Evolutionary conservation across 1,140 invertebrate species (phyloP), one percentile per base, ranked within the genome.

Genomic region (Drosophila equinoxialis): DNA sequence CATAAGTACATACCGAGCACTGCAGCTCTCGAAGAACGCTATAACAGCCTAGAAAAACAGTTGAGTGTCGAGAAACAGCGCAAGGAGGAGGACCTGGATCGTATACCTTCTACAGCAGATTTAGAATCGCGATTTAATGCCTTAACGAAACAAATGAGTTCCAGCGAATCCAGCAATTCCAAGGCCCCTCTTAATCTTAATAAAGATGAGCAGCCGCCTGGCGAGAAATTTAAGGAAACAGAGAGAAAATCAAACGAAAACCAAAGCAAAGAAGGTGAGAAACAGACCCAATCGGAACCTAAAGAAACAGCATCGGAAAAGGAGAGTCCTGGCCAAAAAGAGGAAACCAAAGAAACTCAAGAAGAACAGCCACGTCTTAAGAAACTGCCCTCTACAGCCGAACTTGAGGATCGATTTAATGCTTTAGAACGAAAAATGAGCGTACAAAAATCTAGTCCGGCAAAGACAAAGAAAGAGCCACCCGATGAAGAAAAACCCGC

Each of bases 351-450:
- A 23, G 37, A 66, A 6, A 51, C 13, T 1, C 8, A 58, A 3
- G 23, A 55, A 0, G 51, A 61, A 55, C 54, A 72, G 20, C 78
- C 84, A 45, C 81, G 76, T 11, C 76, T 90, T 54, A 91, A 80
- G 20, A 91, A 85, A 61, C 58, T 91, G 58, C 90, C 90, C 26
- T 91, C 90, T 6, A 91, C 90, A 60, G 90, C 90, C 17, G 90
- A 91, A 58, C 63, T 91, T 5, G 90, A 91, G 63, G 77, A 91
- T 74, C 81, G 90, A 4, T 91, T 86, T 26, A 87, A 91, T 79
- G 90, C 85, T 13, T 39, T 91, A 0, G 90, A 91, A 42, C 72
- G 90, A 23, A 79, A 81, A 41, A 73, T 86, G 69, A 91, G 90
- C 6, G 39, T 81, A 11, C 81, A 91, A 20, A 86, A 90, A 59